Conservation (phyloP, 2,113 vertebrate genomes). For the Phoxinus phoxinus region DNA sequence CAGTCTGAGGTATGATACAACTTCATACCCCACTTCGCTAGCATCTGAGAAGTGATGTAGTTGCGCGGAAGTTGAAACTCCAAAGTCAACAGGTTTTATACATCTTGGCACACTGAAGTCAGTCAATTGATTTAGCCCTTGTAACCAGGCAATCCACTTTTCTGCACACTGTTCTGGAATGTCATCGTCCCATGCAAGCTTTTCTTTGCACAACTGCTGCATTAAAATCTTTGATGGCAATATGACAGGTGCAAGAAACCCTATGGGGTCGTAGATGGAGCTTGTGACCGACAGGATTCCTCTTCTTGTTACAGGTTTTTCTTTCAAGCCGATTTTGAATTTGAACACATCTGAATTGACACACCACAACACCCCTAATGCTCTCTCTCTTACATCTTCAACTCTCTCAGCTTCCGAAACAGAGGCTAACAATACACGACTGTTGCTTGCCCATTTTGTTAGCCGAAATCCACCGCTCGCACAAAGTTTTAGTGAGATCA, state of each 20-base stretch:
- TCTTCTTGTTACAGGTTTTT: not conserved
- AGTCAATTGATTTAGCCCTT: slow-evolving; percentile 1
- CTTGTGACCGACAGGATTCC: not conserved
- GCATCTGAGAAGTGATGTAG: not conserved
- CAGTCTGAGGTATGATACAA: slow-evolving; percentile 13
- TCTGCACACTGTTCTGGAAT: slow-evolving; percentile 10
- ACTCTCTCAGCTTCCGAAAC: not conserved
- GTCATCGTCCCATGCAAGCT: not conserved
- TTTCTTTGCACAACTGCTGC: slow-evolving; percentile 14
- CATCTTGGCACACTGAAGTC: not conserved
- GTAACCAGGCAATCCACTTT: slow-evolving; percentile 1
- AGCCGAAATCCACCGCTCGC: not conserved
- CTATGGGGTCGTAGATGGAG: not conserved
- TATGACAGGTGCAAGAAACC: not conserved
- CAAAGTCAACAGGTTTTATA: slow-evolving; percentile 25
- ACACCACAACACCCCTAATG: slow-evolving; percentile 19
- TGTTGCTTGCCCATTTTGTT: not conserved
- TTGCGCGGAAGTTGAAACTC: not conserved
- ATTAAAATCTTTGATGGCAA: not conserved
- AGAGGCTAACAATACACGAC: not conserved
- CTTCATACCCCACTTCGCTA: not conserved
- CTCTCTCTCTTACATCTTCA: not conserved
- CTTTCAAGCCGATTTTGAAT: slow-evolving; percentile 9
- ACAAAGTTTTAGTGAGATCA: not conserved
- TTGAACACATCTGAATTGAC: slow-evolving; percentile 5